Conservation (phyloP, 2,888 invertebrate species). For the Rapana venosa region DNA sequence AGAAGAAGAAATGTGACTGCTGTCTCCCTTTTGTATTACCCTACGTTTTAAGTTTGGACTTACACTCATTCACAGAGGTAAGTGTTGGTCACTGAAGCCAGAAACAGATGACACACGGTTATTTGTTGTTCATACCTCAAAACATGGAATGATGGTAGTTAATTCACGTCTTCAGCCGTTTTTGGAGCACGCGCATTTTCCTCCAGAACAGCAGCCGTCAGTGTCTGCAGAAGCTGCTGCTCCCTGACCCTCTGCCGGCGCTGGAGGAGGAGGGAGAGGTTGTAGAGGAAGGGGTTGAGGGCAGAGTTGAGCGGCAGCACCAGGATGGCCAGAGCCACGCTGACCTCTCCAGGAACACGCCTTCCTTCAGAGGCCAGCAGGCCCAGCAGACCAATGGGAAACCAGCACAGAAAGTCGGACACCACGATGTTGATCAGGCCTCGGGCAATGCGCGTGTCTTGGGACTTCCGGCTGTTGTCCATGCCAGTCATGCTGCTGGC, state of each 20-base stretch:
- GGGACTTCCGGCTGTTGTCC: neutral
- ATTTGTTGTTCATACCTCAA: too few relatives aligned
- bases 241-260: neutral
- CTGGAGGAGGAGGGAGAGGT: neutral
- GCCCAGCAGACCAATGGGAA: conserved; percentile 3
- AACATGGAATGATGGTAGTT: too few relatives aligned
- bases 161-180: neutral
- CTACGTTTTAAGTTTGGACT: too few relatives aligned
- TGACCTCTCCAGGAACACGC: neutral
- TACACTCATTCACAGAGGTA: too few relatives aligned
- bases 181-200: neutral
- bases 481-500: neutral
- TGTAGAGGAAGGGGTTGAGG: conserved; percentile 27
- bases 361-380: neutral
- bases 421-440: neutral
- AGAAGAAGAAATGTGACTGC: too few relatives aligned
- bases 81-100: too few relatives aligned
- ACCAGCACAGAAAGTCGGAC: conserved; percentile 14
- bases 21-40: too few relatives aligned
- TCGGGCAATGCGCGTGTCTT: neutral
- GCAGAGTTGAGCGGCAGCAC: neutral
- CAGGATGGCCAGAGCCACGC: neutral
- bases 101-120: too few relatives aligned
- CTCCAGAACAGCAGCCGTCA: neutral
- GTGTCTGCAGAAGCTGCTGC: neutral